These are phyloP conservation scores for Morone saxatilis DNA, from an alignment of 2,113 vertebrate species.

Conservation along the genomic window DNA sequence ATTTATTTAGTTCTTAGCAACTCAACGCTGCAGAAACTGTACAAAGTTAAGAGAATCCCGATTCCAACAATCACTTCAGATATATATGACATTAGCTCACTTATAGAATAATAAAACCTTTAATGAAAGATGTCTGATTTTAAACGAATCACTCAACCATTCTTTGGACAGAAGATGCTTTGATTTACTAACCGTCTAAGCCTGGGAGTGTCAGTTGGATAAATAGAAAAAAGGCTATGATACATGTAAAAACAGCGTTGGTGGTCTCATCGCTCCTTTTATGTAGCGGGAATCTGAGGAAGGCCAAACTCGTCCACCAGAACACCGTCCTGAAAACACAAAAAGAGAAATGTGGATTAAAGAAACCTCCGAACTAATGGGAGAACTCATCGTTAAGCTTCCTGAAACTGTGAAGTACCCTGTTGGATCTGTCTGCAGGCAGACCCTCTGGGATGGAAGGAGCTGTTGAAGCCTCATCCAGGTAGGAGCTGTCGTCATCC, in stretches of 20 bases:
- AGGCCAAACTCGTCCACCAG: constrained; percentile 98
- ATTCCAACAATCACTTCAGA: constrained; percentile 50
- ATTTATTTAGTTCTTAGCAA: constrained; percentile 76
- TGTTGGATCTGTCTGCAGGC: constrained; percentile 91
- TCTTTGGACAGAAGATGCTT: constrained; percentile 45
- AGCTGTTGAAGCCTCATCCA: constrained; percentile 93
- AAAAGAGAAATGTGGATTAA: not conserved
- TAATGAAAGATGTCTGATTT: constrained; percentile 39
- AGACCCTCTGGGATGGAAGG: constrained; percentile 95
- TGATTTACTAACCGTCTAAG: constrained; percentile 37
- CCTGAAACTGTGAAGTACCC: constrained; percentile 81
- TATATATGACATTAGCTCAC: constrained; percentile 39
- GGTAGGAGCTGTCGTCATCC: constrained; percentile 96
- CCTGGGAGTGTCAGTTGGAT: constrained; percentile 70
- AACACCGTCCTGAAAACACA: constrained; percentile 90
- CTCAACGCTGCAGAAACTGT: constrained; percentile 67
- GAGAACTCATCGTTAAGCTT: not conserved
- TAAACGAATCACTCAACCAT: constrained; percentile 5
- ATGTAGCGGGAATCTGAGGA: constrained; percentile 97
- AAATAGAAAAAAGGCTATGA: constrained; percentile 69
- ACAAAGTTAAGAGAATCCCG: constrained; percentile 75
- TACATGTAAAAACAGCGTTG: constrained; percentile 57
- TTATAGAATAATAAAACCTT: constrained; percentile 18
- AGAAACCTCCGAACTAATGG: not conserved
- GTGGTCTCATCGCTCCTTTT: constrained; percentile 61